phyloP scores from a whole-genome alignment of 1,140 invertebrate genomes.

The Drosophila sp. region DNA sequence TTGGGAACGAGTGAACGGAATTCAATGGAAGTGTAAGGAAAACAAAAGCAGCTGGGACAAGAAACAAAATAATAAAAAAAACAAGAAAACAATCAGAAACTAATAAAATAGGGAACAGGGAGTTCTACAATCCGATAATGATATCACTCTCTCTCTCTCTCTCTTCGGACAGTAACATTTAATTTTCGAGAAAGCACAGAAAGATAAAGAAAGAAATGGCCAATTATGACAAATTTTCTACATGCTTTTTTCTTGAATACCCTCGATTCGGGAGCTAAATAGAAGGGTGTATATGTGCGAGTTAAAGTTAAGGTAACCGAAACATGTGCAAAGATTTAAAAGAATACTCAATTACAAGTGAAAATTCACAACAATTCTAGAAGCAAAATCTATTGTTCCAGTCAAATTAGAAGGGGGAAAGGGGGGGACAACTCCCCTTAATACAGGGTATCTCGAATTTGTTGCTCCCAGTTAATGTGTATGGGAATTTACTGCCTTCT shows the following conservation, averaged over 20 bases:
- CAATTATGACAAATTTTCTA: constrained; percentile 77
- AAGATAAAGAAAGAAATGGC: constrained; percentile 26
- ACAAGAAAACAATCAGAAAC: constrained; percentile 35
- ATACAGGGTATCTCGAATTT: neutral
- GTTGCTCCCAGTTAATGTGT: neutral
- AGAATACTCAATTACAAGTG: too few relatives aligned
- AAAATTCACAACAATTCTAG: too few relatives aligned
- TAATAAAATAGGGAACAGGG: neutral
- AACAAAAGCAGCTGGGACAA: constrained; percentile 52
- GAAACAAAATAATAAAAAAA: constrained; percentile 47
- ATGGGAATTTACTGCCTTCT: neutral
- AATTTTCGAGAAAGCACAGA: constrained; percentile 33
- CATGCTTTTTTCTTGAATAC: neutral
- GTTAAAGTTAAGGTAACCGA: too few relatives aligned
- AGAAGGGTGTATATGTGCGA: constrained; percentile 56
- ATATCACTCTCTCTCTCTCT: neutral
- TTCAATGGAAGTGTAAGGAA: constrained; percentile 57
- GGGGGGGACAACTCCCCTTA: neutral
- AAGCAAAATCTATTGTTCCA: too few relatives aligned
- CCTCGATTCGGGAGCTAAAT: constrained; percentile 28
- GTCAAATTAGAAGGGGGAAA: too few relatives aligned
- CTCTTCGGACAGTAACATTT: constrained; percentile 29
- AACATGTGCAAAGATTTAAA: too few relatives aligned
- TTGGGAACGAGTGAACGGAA: constrained; percentile 23
- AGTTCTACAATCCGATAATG: constrained; percentile 43